These are phyloP conservation scores for Sternotherus odoratus DNA, from an alignment of 2,797 vertebrate genomes.

Conservation along the genomic window DNA sequence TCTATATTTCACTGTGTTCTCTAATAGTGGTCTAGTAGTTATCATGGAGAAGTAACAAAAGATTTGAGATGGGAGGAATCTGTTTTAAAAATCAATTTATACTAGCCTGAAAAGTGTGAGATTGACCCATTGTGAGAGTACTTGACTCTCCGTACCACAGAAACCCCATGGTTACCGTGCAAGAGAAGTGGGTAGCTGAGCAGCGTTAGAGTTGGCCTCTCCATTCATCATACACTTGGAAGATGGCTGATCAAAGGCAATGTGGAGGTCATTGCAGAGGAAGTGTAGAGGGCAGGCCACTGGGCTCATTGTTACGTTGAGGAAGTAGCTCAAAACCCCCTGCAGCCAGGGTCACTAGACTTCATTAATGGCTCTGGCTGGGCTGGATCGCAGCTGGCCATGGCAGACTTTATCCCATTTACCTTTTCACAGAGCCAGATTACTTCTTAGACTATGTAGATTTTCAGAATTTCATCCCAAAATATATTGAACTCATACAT, in stretches of 20 bases:
- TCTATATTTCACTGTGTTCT: neutral
- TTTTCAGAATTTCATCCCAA: neutral
- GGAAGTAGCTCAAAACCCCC: neutral
- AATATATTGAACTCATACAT: neutral
- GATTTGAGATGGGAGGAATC: neutral
- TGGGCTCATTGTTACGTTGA: conserved; percentile 23
- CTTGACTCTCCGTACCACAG: neutral
- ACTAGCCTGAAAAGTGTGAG: neutral
- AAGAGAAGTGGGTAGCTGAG: neutral
- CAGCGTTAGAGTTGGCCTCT: rapidly evolving
- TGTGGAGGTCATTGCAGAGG: neutral
- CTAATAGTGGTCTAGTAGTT: neutral
- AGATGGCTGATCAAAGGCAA: neutral
- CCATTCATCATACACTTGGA: rapidly evolving
- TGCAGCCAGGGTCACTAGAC: neutral
- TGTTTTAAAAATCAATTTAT: neutral
- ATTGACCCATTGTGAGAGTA: neutral
- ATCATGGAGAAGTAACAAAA: neutral
- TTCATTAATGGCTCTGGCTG: neutral
- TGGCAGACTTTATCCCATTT: neutral
- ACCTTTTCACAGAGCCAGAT: neutral
- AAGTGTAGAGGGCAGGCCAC: neutral
- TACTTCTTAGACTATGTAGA: neutral
- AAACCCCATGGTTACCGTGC: neutral
- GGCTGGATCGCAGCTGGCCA: neutral